Percentiles rank a stretch among this genome's conserved stretches.
Conservation (phyloP, 23 tunicate genomes). For the Styela clava region DNA sequence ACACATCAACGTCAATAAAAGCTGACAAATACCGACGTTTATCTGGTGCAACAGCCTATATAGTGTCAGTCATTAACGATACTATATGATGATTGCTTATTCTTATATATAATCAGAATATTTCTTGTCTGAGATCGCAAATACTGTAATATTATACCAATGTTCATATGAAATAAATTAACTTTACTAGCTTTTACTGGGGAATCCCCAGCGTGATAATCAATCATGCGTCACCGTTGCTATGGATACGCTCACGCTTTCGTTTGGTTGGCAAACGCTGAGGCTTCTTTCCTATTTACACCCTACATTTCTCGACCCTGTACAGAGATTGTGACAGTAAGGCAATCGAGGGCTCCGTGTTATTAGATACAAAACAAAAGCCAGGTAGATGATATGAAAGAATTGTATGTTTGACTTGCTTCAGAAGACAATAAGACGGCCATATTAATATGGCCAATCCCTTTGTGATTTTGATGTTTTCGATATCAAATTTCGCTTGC, state of each 20-base stretch:
- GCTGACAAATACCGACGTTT: neutral
- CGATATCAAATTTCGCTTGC: neutral
- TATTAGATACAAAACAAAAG: constrained; percentile 2
- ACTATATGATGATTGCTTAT: too few species aligned
- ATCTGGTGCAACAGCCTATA: neutral
- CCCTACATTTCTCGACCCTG: too few species aligned
- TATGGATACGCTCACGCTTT: neutral
- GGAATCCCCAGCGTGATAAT: neutral
- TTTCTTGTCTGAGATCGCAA: too few species aligned
- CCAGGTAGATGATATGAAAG: neutral
- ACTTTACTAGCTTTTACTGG: neutral
- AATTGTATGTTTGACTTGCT: neutral
- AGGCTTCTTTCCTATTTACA: too few species aligned
- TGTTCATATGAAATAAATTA: too few species aligned
- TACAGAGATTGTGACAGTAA: too few species aligned
- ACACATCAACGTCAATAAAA: neutral
- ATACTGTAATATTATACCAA: too few species aligned
- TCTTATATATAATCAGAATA: too few species aligned
- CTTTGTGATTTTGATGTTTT: constrained; percentile 7
- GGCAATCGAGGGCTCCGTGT: neutral
- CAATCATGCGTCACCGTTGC: neutral
- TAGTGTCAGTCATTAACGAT: too few species aligned
- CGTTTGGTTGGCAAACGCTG: too few species aligned
- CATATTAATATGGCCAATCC: neutral
- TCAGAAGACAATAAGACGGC: neutral